Conservation (phyloP, 37 sponge, comb jelly and placozoan species). For the Aphrocallistes beatrix region DNA sequence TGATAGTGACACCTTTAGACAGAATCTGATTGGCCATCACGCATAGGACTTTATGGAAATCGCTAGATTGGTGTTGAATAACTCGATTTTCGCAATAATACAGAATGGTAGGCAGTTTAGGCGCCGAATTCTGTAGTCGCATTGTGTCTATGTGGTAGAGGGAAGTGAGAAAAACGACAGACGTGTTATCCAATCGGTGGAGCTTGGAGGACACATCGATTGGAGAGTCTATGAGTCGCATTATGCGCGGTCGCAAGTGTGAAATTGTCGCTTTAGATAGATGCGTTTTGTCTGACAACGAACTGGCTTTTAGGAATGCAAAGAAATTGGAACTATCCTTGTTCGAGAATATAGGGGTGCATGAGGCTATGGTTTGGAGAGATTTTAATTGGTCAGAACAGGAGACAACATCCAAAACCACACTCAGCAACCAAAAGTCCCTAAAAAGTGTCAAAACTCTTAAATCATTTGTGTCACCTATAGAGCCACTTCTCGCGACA, state of each 20-base stretch:
- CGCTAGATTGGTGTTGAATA: not conserved
- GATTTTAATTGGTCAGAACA: not conserved
- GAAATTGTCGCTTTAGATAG: not conserved
- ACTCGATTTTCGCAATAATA: not conserved
- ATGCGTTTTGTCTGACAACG: slow-evolving; percentile 8
- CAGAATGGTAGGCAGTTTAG: not conserved
- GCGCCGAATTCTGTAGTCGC: not conserved
- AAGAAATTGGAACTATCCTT: not conserved
- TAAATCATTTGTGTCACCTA: not conserved
- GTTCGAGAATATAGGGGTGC: not conserved
- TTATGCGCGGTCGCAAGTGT: not conserved
- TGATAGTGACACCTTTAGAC: not conserved
- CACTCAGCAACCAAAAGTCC: slow-evolving; percentile 93
- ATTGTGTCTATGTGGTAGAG: not conserved
- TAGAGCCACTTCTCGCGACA: not conserved
- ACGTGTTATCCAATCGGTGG: not conserved
- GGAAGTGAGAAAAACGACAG: not conserved
- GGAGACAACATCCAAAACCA: slow-evolving; percentile 64
- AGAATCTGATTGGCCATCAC: slow-evolving; percentile 2
- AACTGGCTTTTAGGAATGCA: not conserved
- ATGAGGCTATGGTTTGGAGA: not conserved
- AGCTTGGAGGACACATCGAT: not conserved
- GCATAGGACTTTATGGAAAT: slow-evolving; percentile 13
- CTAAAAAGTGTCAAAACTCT: slow-evolving; percentile 43
- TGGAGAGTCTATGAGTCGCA: not conserved